phyloP scores from a whole-genome alignment of 2,888 invertebrate genomes.

The Thymelicus acteon region DNA sequence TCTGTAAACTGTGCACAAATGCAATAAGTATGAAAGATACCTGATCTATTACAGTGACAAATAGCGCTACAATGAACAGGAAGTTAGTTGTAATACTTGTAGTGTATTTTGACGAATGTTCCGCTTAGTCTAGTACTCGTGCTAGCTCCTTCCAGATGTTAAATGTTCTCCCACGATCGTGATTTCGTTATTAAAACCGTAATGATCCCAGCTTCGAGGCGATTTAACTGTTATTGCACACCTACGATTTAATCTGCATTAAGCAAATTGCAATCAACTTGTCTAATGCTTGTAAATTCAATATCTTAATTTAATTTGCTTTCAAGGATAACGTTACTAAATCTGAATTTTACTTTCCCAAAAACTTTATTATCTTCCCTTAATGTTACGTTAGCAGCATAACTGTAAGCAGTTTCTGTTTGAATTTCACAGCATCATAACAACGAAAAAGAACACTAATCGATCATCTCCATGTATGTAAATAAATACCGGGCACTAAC shows the following conservation, averaged over 20 bases:
- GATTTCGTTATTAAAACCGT: constrained; percentile 50
- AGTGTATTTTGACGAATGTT: constrained; percentile 60
- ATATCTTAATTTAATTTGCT: constrained; percentile 27
- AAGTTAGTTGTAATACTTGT: constrained; percentile 47
- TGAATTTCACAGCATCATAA: constrained; percentile 1
- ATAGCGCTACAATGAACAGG: constrained; percentile 48
- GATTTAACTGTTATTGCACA: constrained; percentile 31
- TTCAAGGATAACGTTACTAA: constrained; percentile 27
- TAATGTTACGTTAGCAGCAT: not conserved
- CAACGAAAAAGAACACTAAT: constrained; percentile 10
- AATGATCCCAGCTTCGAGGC: constrained; percentile 39
- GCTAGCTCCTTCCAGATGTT: constrained; percentile 42
- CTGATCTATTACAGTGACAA: constrained; percentile 36
- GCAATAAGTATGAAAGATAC: constrained; percentile 22
- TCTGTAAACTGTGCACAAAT: not conserved
- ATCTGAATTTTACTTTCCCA: not conserved
- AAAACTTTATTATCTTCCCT: not conserved
- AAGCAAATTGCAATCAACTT: constrained; percentile 32
- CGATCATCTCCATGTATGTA: constrained; percentile 26
- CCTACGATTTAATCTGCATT: constrained; percentile 36
- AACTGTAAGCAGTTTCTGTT: not conserved
- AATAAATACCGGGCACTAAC: constrained; percentile 22
- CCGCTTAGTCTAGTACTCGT: constrained; percentile 23
- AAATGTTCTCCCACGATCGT: constrained; percentile 48
- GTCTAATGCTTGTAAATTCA: constrained; percentile 13